A percentile compares a stretch with the other conserved stretches of the same genome.
Conservation (phyloP, 1,140 invertebrate genomes). For the Galendromus occidentalis region DNA sequence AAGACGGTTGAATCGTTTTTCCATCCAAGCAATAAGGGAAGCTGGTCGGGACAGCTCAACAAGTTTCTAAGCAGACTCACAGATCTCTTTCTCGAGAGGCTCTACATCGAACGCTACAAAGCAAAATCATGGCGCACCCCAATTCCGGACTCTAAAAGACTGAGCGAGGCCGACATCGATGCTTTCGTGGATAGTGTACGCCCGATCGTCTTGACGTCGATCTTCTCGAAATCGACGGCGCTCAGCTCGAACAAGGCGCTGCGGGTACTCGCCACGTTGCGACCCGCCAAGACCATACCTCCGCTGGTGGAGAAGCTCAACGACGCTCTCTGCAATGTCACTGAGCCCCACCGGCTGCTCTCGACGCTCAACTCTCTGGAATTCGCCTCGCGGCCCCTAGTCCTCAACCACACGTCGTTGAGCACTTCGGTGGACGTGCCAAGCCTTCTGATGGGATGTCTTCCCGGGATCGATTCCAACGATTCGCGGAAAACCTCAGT, state of each 20-base stretch:
- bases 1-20: conserved; percentile 65
- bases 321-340: conserved; percentile 55
- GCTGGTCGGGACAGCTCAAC: conserved; percentile 37
- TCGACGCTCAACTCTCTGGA: conserved; percentile 53
- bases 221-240: conserved; percentile 50
- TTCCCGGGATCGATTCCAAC: conserved; percentile 78
- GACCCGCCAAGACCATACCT: conserved; percentile 63
- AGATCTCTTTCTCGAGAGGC: conserved; percentile 35
- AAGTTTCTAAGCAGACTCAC: conserved; percentile 25
- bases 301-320: conserved; percentile 55
- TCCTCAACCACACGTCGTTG: conserved; percentile 25
- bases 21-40: conserved; percentile 65
- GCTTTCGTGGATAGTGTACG: conserved; percentile 53
- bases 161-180: conserved; percentile 60
- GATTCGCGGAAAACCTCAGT: conserved; percentile 59
- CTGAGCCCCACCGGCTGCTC: conserved; percentile 62
- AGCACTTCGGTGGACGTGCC: conserved; percentile 34
- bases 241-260: conserved; percentile 44
- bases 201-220: conserved; percentile 44
- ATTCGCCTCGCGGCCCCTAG: conserved; percentile 44
- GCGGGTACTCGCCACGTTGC: conserved; percentile 48
- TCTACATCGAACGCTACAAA: conserved; percentile 41
- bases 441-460: conserved; percentile 42
- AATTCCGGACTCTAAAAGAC: conserved; percentile 42
- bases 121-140: conserved; percentile 43